Evolutionary conservation across 2,797 vertebrate genomes (phyloP).

Genomic region (Lerista edwardsae): DNA sequence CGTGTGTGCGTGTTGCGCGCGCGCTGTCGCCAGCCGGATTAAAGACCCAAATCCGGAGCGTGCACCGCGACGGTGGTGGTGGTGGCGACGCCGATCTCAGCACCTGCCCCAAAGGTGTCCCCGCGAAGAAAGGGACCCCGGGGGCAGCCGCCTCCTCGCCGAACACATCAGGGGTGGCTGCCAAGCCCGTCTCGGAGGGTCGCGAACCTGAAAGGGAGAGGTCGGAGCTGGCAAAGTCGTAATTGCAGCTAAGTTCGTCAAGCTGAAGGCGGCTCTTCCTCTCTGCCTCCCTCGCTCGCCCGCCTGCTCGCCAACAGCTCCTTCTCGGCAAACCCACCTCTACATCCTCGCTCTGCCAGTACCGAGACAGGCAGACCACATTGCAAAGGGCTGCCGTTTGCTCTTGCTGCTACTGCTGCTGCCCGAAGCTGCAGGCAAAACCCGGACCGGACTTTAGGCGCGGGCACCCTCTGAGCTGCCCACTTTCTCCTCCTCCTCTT

Average conservation of each 20-base stretch:
- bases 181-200: not conserved
- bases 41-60: constrained; percentile 30
- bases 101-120: constrained; percentile 27
- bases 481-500: constrained; percentile 35
- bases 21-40: constrained; percentile 42
- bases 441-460: constrained; percentile 90
- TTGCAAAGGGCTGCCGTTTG: constrained; percentile 85
- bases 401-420: constrained; percentile 58
- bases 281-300: not conserved
- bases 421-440: constrained; percentile 92
- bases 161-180: constrained; percentile 24
- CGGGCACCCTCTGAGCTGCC: not conserved
- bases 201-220: too few relatives aligned
- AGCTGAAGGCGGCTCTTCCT: not conserved
- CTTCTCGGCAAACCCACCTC: constrained; percentile 87
- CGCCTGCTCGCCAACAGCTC: constrained; percentile 20
- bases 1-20: constrained; percentile 16
- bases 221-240: not conserved
- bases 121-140: constrained; percentile 9
- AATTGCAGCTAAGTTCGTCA: not conserved
- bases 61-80: not conserved
- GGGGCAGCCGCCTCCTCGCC: constrained; percentile 44
- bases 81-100: not conserved
- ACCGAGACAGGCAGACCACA: constrained; percentile 85
- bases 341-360: constrained; percentile 85